Evolutionary conservation across 2,113 vertebrate genomes (phyloP).

Genomic region (Engystomops pustulosus): DNA sequence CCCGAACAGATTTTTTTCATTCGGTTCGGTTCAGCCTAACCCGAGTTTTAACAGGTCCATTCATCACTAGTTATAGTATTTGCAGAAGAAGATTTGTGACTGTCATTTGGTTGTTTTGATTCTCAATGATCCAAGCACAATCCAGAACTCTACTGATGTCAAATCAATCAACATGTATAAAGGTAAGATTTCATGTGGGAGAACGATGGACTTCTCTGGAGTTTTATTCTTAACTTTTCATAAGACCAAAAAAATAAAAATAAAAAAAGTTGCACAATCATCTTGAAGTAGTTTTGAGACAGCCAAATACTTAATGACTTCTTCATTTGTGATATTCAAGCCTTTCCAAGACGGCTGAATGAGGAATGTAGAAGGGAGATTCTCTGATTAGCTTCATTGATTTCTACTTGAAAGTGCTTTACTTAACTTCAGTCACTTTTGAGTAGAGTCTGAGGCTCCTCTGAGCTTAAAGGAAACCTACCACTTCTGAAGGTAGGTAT

Average conservation of each 20-base stretch:
- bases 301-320: slow-evolving; percentile 62
- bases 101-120: too few species aligned
- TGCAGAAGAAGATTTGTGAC: too few species aligned
- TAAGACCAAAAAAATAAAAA: background rate
- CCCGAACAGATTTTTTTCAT: too few species aligned
- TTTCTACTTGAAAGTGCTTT: slow-evolving; percentile 69
- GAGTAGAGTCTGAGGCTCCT: slow-evolving; percentile 63
- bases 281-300: slow-evolving; percentile 58
- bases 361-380: slow-evolving; percentile 65
- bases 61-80: too few species aligned
- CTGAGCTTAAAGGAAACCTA: too few species aligned
- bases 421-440: slow-evolving; percentile 72
- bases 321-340: slow-evolving; percentile 71
- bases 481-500: too few species aligned
- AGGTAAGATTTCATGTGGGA: too few species aligned
- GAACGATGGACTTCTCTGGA: background rate
- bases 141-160: too few species aligned
- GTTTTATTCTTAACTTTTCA: background rate
- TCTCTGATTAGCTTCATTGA: slow-evolving; percentile 73
- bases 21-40: too few species aligned
- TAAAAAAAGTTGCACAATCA: background rate
- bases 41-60: too few species aligned
- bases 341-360: slow-evolving; percentile 69
- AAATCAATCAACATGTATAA: too few species aligned
- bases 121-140: too few species aligned